These are phyloP conservation scores for Ellobius talpinus DNA, from an alignment of 2,113 vertebrate genomes.

Conservation along the genomic window DNA sequence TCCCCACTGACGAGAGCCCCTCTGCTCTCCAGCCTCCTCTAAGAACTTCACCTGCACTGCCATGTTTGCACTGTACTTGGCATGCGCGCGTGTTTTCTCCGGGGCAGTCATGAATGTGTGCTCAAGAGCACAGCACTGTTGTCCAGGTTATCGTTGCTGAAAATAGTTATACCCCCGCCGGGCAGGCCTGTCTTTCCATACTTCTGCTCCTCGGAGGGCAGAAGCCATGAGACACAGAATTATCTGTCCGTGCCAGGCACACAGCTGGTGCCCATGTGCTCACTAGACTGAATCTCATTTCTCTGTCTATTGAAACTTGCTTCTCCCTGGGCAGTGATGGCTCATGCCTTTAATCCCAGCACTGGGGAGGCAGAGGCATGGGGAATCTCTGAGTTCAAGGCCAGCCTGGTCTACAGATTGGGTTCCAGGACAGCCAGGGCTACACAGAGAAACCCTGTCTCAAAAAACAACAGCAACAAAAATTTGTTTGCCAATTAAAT, in stretches of 20 bases:
- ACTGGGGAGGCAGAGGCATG: background rate
- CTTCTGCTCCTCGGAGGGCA: background rate
- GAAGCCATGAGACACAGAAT: background rate
- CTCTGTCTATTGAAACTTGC: background rate
- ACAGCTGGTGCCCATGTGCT: background rate
- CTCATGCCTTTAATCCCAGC: background rate
- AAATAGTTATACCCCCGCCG: too few species aligned
- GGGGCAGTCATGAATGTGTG: background rate
- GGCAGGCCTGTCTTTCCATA: background rate
- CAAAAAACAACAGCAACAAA: background rate
- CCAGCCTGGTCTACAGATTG: background rate
- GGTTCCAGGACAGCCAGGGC: background rate
- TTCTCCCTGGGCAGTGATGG: background rate
- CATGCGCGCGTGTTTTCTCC: background rate
- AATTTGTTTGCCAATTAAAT: background rate
- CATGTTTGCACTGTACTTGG: background rate
- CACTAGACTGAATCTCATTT: background rate
- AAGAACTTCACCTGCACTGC: background rate
- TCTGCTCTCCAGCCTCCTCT: background rate
- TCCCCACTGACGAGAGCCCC: too few species aligned
- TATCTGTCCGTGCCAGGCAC: background rate
- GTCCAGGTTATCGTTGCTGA: background rate
- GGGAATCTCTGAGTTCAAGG: background rate
- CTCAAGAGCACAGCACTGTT: background rate
- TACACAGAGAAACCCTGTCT: background rate